Percentiles rank a stretch among this genome's conserved stretches.
Evolutionary conservation across 1,140 invertebrate species (phyloP).

Genomic region (Holcopasites calliopsidis): DNA sequence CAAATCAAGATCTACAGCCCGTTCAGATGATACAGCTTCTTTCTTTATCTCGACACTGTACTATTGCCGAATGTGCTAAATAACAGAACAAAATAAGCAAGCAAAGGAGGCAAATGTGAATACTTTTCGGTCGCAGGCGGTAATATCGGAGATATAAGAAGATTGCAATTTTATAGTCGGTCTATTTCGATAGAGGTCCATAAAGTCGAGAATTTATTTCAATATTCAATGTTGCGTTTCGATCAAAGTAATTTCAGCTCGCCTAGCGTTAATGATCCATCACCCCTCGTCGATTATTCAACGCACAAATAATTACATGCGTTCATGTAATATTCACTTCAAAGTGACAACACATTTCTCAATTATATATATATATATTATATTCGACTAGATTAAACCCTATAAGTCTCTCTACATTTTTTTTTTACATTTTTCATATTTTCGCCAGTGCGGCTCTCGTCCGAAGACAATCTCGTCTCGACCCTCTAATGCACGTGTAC

Average conservation of each 20-base stretch:
- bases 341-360: slow-evolving; percentile 13
- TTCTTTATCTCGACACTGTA: too few relatives aligned
- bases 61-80: too few relatives aligned
- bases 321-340: slow-evolving; percentile 22
- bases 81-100: too few relatives aligned
- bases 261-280: not conserved
- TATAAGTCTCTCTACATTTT: slow-evolving; percentile 42
- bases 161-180: not conserved
- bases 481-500: slow-evolving; percentile 34
- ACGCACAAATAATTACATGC: slow-evolving; percentile 26
- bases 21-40: too few relatives aligned
- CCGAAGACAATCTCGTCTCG: not conserved
- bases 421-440: slow-evolving; percentile 18
- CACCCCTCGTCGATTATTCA: slow-evolving; percentile 17
- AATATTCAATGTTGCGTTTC: slow-evolving; percentile 8
- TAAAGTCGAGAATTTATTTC: slow-evolving; percentile 28
- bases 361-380: slow-evolving; percentile 46
- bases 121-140: too few relatives aligned
- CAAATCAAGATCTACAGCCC: too few relatives aligned
- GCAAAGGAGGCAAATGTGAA: too few relatives aligned
- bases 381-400: slow-evolving; percentile 53
- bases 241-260: slow-evolving; percentile 23
- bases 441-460: slow-evolving; percentile 1
- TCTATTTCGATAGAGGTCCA: not conserved
- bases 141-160: not conserved